These are phyloP conservation scores for Eubasilissa splendida DNA, from an alignment of 2,888 invertebrate species.

Conservation along the genomic window DNA sequence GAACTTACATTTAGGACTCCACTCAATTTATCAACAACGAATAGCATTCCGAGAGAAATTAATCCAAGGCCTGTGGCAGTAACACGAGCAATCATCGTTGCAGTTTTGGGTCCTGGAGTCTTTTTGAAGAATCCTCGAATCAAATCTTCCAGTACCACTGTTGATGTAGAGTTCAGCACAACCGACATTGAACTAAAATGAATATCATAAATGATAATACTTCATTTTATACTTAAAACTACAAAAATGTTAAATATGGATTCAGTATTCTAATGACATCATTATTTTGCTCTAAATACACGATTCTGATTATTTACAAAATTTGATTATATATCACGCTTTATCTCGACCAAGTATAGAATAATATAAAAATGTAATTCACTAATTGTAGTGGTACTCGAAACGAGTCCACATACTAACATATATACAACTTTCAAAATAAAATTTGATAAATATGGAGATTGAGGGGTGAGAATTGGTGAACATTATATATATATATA, in stretches of 20 bases:
- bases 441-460: no score
- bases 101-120: slow-evolving; percentile 74
- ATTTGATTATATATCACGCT: no score
- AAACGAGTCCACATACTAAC: no score
- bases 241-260: no score
- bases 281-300: no score
- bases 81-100: slow-evolving; percentile 77
- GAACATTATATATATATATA: no score
- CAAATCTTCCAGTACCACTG: slow-evolving; percentile 88
- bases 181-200: slow-evolving; percentile 86
- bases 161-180: slow-evolving; percentile 89
- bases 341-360: no score
- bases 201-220: neutral
- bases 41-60: slow-evolving; percentile 76
- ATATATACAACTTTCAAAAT: no score
- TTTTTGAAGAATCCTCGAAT: slow-evolving; percentile 80
- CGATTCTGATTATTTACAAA: neutral
- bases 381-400: no score
- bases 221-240: neutral
- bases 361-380: no score
- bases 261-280: no score
- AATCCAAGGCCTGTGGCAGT: slow-evolving; percentile 78
- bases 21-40: slow-evolving; percentile 83
- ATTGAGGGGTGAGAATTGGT: no score
- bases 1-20: slow-evolving; percentile 82